Evolutionary conservation across 2,113 vertebrate genomes (phyloP).

Genomic region (Psettodes erumei): DNA sequence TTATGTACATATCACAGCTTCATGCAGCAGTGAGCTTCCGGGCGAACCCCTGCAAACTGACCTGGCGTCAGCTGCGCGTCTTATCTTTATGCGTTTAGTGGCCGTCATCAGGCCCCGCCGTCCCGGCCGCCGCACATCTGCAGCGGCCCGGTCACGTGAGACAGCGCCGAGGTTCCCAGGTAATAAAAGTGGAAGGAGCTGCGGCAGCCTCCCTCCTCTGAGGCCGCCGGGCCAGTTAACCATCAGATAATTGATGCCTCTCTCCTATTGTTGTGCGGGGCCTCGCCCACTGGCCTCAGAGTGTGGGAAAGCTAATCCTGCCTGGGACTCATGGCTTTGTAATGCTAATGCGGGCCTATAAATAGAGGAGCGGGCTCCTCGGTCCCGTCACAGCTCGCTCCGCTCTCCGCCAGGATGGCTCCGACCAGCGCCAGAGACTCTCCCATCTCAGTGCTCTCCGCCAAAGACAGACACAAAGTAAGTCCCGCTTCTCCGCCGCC

Average conservation of each 20-base stretch:
- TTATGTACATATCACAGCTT: too few species aligned
- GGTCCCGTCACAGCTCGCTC: conserved; percentile 61
- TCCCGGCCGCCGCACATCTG: conserved; percentile 38
- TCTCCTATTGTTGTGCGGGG: conserved; percentile 79
- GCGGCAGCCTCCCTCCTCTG: conserved; percentile 44
- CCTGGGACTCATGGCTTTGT: conserved; percentile 84
- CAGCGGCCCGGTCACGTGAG: conserved; percentile 36
- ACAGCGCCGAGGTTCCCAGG: conserved; percentile 62
- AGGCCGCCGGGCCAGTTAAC: conserved; percentile 65
- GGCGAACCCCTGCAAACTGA: neutral
- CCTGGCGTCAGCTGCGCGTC: neutral
- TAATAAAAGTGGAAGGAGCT: conserved; percentile 71
- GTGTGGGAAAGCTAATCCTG: conserved; percentile 85
- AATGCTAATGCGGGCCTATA: conserved; percentile 83
- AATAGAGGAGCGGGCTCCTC: conserved; percentile 69
- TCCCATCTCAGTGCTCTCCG: conserved; percentile 55
- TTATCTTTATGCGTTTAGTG: conserved; percentile 53
- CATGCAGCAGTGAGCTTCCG: neutral
- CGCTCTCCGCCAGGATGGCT: conserved; percentile 63
- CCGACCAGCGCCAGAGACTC: conserved; percentile 47
- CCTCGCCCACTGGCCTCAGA: conserved; percentile 80
- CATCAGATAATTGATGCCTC: conserved; percentile 76
- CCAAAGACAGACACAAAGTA: conserved; percentile 77
- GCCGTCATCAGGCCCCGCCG: conserved; percentile 39
- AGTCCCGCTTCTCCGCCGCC: conserved; percentile 32